phyloP scores from a whole-genome alignment of 37 sponge, comb jelly and placozoan genomes.

The Crambe crambe region DNA sequence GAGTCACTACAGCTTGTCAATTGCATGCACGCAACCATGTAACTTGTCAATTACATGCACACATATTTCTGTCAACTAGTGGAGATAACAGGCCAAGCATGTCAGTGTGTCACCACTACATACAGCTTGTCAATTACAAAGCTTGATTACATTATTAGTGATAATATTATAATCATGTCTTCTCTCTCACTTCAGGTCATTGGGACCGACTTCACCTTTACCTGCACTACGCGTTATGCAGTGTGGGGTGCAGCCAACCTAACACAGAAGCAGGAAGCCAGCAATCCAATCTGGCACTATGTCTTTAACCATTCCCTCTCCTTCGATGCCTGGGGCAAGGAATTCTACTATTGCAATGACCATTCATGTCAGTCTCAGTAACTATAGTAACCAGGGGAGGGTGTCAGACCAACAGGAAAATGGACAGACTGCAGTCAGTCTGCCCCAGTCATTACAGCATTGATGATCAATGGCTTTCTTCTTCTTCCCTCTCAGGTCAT shows the following conservation, averaged over 20 bases:
- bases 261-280: background rate
- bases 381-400: background rate
- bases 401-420: too few species aligned
- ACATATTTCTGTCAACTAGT: constrained; percentile 13
- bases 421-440: too few species aligned
- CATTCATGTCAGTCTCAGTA: constrained; percentile 44
- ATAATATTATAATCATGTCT: background rate
- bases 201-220: constrained; percentile 65
- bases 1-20: constrained; percentile 2
- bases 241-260: constrained; percentile 8
- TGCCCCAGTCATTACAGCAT: too few species aligned
- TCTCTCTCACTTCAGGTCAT: constrained; percentile 21
- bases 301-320: constrained; percentile 66
- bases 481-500: constrained; percentile 45
- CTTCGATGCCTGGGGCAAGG: constrained; percentile 64
- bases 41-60: too few species aligned
- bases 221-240: constrained; percentile 63
- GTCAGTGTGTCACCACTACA: background rate
- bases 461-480: background rate
- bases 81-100: constrained; percentile 34
- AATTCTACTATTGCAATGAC: constrained; percentile 43
- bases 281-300: constrained; percentile 48
- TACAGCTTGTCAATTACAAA: background rate
- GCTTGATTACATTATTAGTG: too few species aligned
- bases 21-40: background rate